Conservation (phyloP, 2,888 invertebrate genomes). For the Cataglyphis altisquamis region DNA sequence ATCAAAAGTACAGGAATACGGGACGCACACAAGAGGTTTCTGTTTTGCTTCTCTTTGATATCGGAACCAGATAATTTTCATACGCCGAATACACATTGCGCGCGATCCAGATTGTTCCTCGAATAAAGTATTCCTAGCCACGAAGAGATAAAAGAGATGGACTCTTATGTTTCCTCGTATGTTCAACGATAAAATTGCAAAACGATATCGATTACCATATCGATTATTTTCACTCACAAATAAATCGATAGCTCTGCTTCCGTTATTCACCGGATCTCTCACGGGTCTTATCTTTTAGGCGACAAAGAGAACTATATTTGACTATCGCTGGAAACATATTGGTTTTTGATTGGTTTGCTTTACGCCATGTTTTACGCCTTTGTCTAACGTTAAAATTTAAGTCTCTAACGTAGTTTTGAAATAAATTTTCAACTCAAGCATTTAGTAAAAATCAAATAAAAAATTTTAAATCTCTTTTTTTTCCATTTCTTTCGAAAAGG, state of each 20-base stretch:
- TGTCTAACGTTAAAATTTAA: neutral
- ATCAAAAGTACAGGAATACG: neutral
- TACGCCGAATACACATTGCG: conserved; percentile 52
- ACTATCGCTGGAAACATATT: conserved; percentile 22
- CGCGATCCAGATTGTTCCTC: conserved; percentile 59
- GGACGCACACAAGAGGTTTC: neutral
- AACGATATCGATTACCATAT: conserved; percentile 23
- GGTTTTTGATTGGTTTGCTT: conserved; percentile 11
- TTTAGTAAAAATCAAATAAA: neutral
- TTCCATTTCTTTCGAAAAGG: neutral
- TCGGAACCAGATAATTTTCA: conserved; percentile 60
- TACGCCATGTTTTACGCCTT: neutral
- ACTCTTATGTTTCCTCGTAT: conserved; percentile 53
- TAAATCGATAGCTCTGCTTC: conserved; percentile 68
- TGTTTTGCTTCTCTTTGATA: conserved; percentile 19
- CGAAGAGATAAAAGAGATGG: conserved; percentile 53
- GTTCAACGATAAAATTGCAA: conserved; percentile 55
- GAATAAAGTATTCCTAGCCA: conserved; percentile 58
- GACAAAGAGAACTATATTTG: conserved; percentile 32
- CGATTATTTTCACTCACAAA: conserved; percentile 39
- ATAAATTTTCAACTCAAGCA: neutral
- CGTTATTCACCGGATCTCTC: conserved; percentile 57
- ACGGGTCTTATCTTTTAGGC: conserved; percentile 53
- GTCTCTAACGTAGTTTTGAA: neutral
- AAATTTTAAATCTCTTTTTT: neutral